phyloP scores from a whole-genome alignment of 2,113 vertebrate genomes.

The Labeo catla region DNA sequence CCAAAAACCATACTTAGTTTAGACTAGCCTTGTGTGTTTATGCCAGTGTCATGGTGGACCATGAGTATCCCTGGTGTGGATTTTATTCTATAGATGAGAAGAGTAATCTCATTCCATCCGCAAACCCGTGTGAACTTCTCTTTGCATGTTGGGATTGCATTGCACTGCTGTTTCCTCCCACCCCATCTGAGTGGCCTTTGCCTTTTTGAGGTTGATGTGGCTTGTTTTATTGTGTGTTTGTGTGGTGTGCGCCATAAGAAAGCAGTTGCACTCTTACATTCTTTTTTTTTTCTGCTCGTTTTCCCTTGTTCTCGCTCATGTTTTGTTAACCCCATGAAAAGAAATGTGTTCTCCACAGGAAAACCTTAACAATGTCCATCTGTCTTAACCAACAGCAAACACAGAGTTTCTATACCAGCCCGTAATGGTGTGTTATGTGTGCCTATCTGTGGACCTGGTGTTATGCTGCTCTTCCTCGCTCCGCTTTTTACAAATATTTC shows the following conservation, averaged over 20 bases:
- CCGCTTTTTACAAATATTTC: slow-evolving; percentile 58
- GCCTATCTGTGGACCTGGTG: slow-evolving; percentile 46
- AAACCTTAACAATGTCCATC: background rate
- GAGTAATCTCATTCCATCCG: background rate
- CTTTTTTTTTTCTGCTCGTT: background rate
- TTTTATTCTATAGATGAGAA: slow-evolving; percentile 8
- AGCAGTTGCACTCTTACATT: background rate
- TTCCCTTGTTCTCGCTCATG: background rate
- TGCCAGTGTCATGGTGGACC: background rate
- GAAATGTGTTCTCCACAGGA: slow-evolving; percentile 13
- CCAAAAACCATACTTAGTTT: background rate
- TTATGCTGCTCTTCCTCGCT: slow-evolving; percentile 57
- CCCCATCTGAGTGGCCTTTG: slow-evolving; percentile 33
- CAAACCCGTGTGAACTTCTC: background rate
- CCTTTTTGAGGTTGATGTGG: slow-evolving; percentile 26
- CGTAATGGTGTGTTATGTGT: slow-evolving; percentile 45
- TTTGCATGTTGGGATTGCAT: slow-evolving; percentile 25
- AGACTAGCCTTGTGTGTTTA: background rate
- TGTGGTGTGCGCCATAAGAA: background rate
- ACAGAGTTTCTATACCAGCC: background rate
- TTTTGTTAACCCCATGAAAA: slow-evolving; percentile 11
- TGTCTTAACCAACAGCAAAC: slow-evolving; percentile 2
- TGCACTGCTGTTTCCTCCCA: slow-evolving; percentile 10
- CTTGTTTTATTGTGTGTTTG: slow-evolving; percentile 42
- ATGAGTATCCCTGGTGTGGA: background rate